Base-by-base conservation (phyloP, 1,140 invertebrate genomes). In the Mycetomoellerius zeteki region DNA sequence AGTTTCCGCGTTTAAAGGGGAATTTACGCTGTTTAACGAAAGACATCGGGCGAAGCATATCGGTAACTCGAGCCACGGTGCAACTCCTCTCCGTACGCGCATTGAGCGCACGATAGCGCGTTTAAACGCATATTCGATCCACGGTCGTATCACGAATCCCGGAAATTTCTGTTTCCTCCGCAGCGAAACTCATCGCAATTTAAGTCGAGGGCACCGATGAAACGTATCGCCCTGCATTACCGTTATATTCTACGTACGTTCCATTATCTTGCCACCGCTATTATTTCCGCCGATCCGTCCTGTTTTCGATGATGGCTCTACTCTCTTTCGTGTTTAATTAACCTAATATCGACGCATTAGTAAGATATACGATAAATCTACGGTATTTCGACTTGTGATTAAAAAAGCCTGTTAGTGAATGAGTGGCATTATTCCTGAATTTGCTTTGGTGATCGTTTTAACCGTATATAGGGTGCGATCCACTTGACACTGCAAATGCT, bases 241-340 rank as follows among this genome's bases (percentile, higher is more conserved):
- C 33, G 33, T 37, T 33, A 81, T 33, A 2, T 73, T 82, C 69
- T 14, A 16, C 14, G 47, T 16, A 16, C 50, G 27, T 62, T 73
- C 14, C 37, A 75, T 60, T 62, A 67, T 52, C 24, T 62, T 3
- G 60, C 5, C 12, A 8, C 52, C 8, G n/a, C 69, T 60, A 58
- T 82, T 84, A 60, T 50, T 60, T 37, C 30, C 37, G 47, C 5
- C 30, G 24, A 60, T 72, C 43, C 27, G 56, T 43, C 27, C 24
- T 10, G 24, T 10, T 30, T 47, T 47, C 7, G 33, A 37, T 30
- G 21, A 24, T 19, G 16, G 30, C 21, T 52, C 21, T 5, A n/a
- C 62, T 50, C 8, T 27, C 10, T 33, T 24, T 71, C 67, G 69
- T 56, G 21, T 75, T 84, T 84, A 84, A 84, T 60, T 75, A 84